phyloP scores from a whole-genome alignment of 2,113 vertebrate species.

The Pterocles burchelli region DNA sequence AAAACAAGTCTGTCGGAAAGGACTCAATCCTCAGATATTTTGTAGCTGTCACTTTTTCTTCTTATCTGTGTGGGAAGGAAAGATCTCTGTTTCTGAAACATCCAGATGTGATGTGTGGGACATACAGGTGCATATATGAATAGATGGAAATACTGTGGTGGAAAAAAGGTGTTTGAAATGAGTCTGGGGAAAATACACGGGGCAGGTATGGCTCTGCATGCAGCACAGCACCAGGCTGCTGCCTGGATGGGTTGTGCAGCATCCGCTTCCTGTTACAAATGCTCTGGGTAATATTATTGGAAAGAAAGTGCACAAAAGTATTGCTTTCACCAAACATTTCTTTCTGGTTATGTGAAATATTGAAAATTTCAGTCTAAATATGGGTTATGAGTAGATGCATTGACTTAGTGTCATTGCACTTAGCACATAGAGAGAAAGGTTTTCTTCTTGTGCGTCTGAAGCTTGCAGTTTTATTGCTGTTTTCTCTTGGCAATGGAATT shows the following conservation, averaged over 20 bases:
- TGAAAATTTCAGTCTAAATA: neutral
- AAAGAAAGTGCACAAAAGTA: neutral
- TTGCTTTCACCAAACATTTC: neutral
- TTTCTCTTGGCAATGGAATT: neutral
- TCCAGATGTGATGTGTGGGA: neutral
- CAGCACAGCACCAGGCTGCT: neutral
- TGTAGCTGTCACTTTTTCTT: neutral
- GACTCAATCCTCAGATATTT: neutral
- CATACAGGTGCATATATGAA: accelerated
- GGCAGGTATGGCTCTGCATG: neutral
- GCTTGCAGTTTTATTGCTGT: neutral
- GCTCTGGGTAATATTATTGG: neutral
- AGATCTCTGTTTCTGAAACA: neutral
- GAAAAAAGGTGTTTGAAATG: neutral
- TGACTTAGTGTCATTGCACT: neutral
- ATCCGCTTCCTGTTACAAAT: neutral
- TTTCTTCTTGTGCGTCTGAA: neutral
- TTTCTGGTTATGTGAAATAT: neutral
- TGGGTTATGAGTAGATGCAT: neutral
- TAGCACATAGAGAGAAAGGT: accelerated
- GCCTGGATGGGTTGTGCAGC: no score
- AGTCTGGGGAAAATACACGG: accelerated
- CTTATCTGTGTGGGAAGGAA: neutral
- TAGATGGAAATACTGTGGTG: neutral
- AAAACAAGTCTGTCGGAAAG: neutral